phyloP scores from a whole-genome alignment of 1,140 invertebrate genomes.

The Drosophila elegans region DNA sequence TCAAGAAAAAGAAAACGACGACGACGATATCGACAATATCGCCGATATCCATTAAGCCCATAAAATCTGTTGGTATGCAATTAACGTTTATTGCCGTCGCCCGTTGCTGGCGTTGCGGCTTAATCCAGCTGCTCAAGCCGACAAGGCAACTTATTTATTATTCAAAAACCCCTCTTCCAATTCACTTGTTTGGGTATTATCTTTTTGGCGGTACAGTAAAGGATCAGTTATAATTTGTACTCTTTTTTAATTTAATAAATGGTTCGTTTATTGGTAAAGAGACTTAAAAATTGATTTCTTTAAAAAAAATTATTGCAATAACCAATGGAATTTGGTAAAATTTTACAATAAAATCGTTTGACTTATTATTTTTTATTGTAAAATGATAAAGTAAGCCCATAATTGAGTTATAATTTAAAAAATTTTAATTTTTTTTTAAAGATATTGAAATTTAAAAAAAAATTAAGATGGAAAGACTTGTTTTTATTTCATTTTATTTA shows the following conservation, averaged over 20 bases:
- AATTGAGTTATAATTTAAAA: too few relatives aligned
- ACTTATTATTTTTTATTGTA: too few relatives aligned
- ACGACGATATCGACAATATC: conserved; percentile 75
- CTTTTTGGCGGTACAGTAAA: neutral
- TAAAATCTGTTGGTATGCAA: conserved; percentile 82
- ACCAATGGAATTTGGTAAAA: too few relatives aligned
- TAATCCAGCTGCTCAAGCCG: conserved; percentile 76
- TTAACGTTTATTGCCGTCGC: conserved; percentile 72
- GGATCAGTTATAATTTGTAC: neutral
- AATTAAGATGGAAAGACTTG: too few relatives aligned
- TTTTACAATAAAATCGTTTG: too few relatives aligned
- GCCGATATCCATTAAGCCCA: conserved; percentile 82
- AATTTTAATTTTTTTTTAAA: too few relatives aligned
- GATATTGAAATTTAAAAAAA: too few relatives aligned
- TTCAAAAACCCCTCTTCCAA: conserved; percentile 31
- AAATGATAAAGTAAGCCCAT: too few relatives aligned
- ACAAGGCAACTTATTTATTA: conserved; percentile 80
- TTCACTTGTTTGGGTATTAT: conserved; percentile 1
- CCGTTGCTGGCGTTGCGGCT: conserved; percentile 51
- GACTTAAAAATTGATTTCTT: neutral
- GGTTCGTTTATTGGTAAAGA: too few relatives aligned
- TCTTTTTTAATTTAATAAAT: neutral
- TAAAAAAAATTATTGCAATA: too few relatives aligned
- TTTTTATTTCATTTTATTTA: too few relatives aligned
- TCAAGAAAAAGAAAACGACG: conserved; percentile 41